Evolutionary conservation across 1,140 invertebrate species (phyloP).

Genomic region (Atopsyche davidsoni): DNA sequence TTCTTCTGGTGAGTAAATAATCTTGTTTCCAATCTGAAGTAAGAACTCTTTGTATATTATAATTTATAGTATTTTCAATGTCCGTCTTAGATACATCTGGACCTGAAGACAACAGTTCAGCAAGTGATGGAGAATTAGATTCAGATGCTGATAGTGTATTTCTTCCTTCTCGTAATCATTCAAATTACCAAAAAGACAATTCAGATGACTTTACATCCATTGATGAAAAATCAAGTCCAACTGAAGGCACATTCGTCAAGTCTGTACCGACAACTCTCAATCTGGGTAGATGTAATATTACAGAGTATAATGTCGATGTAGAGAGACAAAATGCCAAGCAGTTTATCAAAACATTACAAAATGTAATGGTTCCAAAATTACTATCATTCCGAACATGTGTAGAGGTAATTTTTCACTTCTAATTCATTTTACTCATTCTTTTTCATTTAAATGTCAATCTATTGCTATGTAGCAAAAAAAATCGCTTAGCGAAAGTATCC

Average conservation of each 20-base stretch:
- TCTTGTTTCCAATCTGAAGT: neutral
- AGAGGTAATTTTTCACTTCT: constrained; percentile 54
- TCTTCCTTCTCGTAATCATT: constrained; percentile 38
- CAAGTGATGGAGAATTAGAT: constrained; percentile 45
- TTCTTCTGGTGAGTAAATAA: constrained; percentile 39
- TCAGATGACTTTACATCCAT: constrained; percentile 12
- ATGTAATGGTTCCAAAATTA: constrained; percentile 65
- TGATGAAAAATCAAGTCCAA: constrained; percentile 11
- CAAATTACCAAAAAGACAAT: constrained; percentile 16
- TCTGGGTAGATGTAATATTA: constrained; percentile 44
- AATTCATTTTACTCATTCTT: too few relatives aligned
- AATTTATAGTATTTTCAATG: neutral
- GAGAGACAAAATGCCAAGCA: constrained; percentile 73
- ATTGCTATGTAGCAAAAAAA: too few relatives aligned
- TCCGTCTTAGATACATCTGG: constrained; percentile 42
- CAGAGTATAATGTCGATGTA: constrained; percentile 65
- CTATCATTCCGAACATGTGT: constrained; percentile 66
- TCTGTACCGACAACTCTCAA: constrained; percentile 43
- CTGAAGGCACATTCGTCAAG: constrained; percentile 33
- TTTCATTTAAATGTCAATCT: too few relatives aligned
- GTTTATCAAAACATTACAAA: constrained; percentile 66
- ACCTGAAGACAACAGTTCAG: constrained; percentile 46
- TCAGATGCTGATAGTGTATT: constrained; percentile 48
- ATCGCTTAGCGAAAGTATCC: too few relatives aligned
- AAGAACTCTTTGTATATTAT: neutral